Conservation (phyloP, 2,113 vertebrate genomes). For the Phyllopteryx taeniolatus region DNA sequence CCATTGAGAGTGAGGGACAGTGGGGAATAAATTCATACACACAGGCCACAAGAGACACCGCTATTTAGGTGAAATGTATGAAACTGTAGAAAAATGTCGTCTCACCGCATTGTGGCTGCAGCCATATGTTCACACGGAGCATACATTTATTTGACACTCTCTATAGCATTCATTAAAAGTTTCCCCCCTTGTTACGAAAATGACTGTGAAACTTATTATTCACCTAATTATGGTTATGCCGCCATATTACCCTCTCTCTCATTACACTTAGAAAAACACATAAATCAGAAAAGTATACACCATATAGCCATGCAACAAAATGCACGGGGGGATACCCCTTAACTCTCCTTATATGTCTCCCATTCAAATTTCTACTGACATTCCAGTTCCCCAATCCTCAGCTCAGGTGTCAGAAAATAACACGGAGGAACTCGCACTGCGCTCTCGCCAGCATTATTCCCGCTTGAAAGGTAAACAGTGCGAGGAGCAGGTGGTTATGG, state of each 20-base stretch:
- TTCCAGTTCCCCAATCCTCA: slow-evolving; percentile 56
- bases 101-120: slow-evolving; percentile 15
- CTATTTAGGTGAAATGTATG: slow-evolving; percentile 11
- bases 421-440: slow-evolving; percentile 30
- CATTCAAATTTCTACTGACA: slow-evolving; percentile 67
- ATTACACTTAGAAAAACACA: slow-evolving; percentile 64
- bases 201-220: slow-evolving; percentile 52
- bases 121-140: slow-evolving; percentile 14
- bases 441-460: slow-evolving; percentile 58
- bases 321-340: slow-evolving; percentile 56
- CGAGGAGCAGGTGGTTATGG: slow-evolving; percentile 69
- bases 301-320: slow-evolving; percentile 43
- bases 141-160: slow-evolving; percentile 22
- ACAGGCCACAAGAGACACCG: slow-evolving; percentile 7
- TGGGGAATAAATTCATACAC: slow-evolving; percentile 8
- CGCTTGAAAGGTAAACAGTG: slow-evolving; percentile 62
- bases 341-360: slow-evolving; percentile 56
- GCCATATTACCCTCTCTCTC: slow-evolving; percentile 52
- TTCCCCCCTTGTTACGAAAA: slow-evolving; percentile 48
- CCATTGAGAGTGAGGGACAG: slow-evolving; percentile 2
- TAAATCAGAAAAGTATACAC: slow-evolving; percentile 63
- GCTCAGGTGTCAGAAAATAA: slow-evolving; percentile 69
- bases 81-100: slow-evolving; percentile 23
- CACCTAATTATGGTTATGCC: slow-evolving; percentile 57
- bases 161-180: slow-evolving; percentile 46